phyloP scores from a whole-genome alignment of 2,888 invertebrate species.

The Melangyna quadrimaculata region DNA sequence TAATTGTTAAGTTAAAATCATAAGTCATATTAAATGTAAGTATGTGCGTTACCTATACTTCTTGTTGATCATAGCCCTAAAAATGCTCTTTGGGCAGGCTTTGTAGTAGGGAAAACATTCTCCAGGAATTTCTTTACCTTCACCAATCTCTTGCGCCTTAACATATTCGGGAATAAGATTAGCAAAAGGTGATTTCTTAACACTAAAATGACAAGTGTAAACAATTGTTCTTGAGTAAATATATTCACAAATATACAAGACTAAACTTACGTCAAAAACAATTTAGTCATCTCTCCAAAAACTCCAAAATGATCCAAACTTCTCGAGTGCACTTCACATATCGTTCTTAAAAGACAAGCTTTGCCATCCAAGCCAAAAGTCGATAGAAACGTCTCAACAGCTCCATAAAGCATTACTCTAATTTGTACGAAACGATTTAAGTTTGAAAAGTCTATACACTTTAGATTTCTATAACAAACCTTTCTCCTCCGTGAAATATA shows the following conservation, averaged over 20 bases:
- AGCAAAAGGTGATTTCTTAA: slow-evolving; percentile 91
- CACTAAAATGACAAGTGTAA: slow-evolving; percentile 82
- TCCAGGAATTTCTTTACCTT: slow-evolving; percentile 84
- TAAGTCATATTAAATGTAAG: background rate
- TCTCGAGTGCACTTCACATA: slow-evolving; percentile 92
- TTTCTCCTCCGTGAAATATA: slow-evolving; percentile 90
- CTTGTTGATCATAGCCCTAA: slow-evolving; percentile 80
- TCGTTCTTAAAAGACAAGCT: slow-evolving; percentile 90
- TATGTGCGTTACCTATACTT: slow-evolving; percentile 76
- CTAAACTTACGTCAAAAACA: slow-evolving; percentile 88
- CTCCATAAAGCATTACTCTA: slow-evolving; percentile 88
- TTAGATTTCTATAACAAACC: slow-evolving; percentile 67
- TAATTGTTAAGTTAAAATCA: background rate
- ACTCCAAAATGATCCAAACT: slow-evolving; percentile 89
- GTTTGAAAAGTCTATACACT: slow-evolving; percentile 5
- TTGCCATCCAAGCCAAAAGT: slow-evolving; percentile 92
- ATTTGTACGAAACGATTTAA: background rate
- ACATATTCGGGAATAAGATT: slow-evolving; percentile 89
- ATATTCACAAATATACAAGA: background rate
- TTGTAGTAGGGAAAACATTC: slow-evolving; percentile 94
- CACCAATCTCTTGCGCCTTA: slow-evolving; percentile 89
- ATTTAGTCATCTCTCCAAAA: slow-evolving; percentile 90
- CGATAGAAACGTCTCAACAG: slow-evolving; percentile 89
- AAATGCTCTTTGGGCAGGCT: slow-evolving; percentile 91
- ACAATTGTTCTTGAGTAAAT: background rate